Evolutionary conservation across 2,888 invertebrate species (phyloP), one percentile per base, ranked within the genome.

Genomic region (Stegophylla sp.): DNA sequence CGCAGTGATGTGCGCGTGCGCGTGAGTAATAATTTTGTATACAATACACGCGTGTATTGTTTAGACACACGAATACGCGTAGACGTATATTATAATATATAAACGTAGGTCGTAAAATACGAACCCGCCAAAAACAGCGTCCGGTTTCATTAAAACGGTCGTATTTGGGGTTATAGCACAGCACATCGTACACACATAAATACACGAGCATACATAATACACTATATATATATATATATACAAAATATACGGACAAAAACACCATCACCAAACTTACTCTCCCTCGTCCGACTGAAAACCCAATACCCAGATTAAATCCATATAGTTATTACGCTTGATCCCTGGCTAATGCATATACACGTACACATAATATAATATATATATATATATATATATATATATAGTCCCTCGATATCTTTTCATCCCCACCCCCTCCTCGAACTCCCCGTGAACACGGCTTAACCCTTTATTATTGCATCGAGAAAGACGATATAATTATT

Each of bases 91-190:
- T n/a, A n/a, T n/a, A n/a, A n/a, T n/a, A n/a, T n/a, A 28, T 34
- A 51, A 20, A 51, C 34, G 51, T 69, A 28, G 3, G 69, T 53
- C 28, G 34, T 20, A 69, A n/a, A 51, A 34, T n/a, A 12, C 28
- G 48, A 48, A 69, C 48, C 56, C 20, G 20, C 20, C 28, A 51
- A 69, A 69, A 56, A 43, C 26, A 23, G 41, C 56, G 59, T 59
- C 56, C 72, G 12, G 72, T 56, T 72, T 59, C 43, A 72, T 72
- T 72, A 56, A 56, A 72, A 72, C 64, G 13, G n/a, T n/a, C n/a
- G n/a, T n/a, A n/a, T n/a, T n/a, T 12, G 23, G 43, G 64, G 41
- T 64, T 43, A 64, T 41, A 12, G n/a, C 64, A 20, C 20, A n/a
- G 23, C 43, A 34, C 7, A 34, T 3, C 34, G 7, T 34, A 7